Percentiles rank a stretch among this genome's conserved stretches.
These are phyloP conservation scores for Myopa tessellatipennis DNA, from an alignment of 2,888 invertebrate genomes.

Conservation along the genomic window DNA sequence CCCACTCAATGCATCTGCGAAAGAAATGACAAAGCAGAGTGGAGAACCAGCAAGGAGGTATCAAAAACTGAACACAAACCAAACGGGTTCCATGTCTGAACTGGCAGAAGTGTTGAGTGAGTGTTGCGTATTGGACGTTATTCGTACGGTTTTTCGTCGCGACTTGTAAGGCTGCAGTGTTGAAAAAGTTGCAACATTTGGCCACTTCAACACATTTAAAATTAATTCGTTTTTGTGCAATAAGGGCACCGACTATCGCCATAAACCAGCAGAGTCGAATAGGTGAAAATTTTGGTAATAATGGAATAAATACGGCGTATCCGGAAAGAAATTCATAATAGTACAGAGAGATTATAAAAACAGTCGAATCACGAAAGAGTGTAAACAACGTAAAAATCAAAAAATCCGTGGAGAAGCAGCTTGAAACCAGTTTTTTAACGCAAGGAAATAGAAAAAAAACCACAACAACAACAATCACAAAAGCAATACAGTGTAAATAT, in stretches of 20 bases:
- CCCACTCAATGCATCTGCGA: background rate
- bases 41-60: background rate
- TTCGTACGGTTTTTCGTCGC: constrained; percentile 1
- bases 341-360: too few relatives aligned
- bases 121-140: constrained; percentile 19
- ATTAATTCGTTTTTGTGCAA: background rate
- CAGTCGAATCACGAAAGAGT: background rate
- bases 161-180: constrained; percentile 22
- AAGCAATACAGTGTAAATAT: background rate
- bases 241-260: too few relatives aligned
- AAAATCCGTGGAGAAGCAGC: background rate
- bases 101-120: constrained; percentile 31
- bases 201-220: background rate
- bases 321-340: too few relatives aligned
- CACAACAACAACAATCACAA: background rate
- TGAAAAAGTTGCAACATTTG: background rate
- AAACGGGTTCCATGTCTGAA: constrained; percentile 33
- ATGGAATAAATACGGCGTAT: too few relatives aligned
- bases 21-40: background rate
- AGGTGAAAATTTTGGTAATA: background rate
- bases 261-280: background rate
- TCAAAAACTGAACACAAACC: constrained; percentile 1
- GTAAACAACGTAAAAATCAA: background rate
- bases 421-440: background rate
- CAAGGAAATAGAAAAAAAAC: background rate